These are phyloP conservation scores for Philhelius pedissequus DNA, from an alignment of 2,888 invertebrate genomes.

Conservation along the genomic window DNA sequence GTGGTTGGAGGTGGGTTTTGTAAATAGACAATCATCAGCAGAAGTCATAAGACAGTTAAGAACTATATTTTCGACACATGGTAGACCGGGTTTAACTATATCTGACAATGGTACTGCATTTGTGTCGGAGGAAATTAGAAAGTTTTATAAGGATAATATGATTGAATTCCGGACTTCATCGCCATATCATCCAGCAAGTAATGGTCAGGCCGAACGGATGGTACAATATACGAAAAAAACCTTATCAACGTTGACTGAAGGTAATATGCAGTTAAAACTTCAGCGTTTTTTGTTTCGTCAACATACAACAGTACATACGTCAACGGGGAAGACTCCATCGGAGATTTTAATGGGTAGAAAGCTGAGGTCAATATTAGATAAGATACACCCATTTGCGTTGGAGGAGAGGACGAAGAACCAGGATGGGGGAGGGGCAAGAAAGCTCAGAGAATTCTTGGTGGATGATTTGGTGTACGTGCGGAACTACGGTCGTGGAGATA, in stretches of 20 bases:
- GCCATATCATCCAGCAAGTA: neutral
- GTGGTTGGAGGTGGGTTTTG: neutral
- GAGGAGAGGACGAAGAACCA: neutral
- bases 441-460: neutral
- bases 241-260: neutral
- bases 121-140: neutral
- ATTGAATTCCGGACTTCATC: neutral
- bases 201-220: neutral
- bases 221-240: neutral
- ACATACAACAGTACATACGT: neutral
- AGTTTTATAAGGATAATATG: neutral
- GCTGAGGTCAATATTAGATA: neutral
- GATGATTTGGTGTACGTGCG: neutral
- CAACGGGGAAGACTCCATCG: neutral
- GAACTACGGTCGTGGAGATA: neutral
- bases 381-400: neutral
- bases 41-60: neutral
- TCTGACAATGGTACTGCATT: neutral
- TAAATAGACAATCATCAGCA: neutral
- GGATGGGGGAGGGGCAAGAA: neutral
- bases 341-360: neutral
- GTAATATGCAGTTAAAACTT: neutral
- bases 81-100: neutral
- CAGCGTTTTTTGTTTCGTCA: neutral
- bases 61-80: neutral